Conservation (phyloP, 2,888 invertebrate species). For the Allacma fusca region DNA sequence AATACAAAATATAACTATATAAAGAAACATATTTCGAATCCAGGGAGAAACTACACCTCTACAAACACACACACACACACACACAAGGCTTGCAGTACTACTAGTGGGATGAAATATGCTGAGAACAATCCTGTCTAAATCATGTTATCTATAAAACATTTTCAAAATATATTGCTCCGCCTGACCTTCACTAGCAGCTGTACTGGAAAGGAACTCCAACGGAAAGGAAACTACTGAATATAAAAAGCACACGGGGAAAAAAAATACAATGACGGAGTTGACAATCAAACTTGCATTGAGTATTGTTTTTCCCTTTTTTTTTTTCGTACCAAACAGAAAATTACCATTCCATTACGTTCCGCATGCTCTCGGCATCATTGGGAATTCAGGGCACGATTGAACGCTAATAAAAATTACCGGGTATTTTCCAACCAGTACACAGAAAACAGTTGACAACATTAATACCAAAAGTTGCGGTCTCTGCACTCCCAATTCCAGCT, state of each 20-base stretch:
- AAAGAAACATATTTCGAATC: too few species aligned
- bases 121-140: too few species aligned
- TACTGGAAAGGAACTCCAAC: not conserved
- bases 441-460: not conserved
- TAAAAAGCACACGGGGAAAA: not conserved
- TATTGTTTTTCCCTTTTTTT: not conserved
- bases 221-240: not conserved
- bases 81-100: too few species aligned
- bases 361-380: not conserved
- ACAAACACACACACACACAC: too few species aligned
- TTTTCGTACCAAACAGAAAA: not conserved
- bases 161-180: not conserved
- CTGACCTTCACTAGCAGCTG: constrained; percentile 10
- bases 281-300: constrained; percentile 1
- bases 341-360: not conserved
- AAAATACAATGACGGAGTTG: not conserved
- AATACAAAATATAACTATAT: not conserved
- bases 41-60: too few species aligned
- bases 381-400: not conserved
- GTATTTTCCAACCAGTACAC: not conserved
- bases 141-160: not conserved
- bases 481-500: not conserved
- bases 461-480: not conserved
- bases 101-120: too few species aligned
- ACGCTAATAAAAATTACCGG: not conserved